Evolutionary conservation across 2,888 invertebrate species (phyloP).

Genomic region (Carcina quercana): DNA sequence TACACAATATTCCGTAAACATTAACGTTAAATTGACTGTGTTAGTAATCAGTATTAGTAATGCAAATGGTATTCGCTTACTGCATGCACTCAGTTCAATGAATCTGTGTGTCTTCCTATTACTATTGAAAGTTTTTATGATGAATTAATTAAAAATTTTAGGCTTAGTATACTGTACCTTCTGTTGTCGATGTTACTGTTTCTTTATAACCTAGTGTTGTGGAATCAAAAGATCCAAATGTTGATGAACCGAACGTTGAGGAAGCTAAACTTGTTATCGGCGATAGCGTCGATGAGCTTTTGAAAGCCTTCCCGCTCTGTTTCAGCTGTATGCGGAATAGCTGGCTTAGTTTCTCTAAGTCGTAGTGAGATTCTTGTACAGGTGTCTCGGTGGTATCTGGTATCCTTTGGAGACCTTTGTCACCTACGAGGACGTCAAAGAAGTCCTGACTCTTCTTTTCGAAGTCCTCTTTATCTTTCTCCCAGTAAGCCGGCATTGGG

Average conservation of each 20-base stretch:
- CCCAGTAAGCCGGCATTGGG: constrained; percentile 67
- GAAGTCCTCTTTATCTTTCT: constrained; percentile 48
- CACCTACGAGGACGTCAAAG: constrained; percentile 54
- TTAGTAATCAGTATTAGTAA: constrained; percentile 11
- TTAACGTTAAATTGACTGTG: too few relatives aligned
- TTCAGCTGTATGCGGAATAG: constrained; percentile 46
- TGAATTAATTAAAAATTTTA: not conserved
- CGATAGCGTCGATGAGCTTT: too few relatives aligned
- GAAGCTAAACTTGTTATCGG: too few relatives aligned
- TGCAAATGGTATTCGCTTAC: too few relatives aligned
- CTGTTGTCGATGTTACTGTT: not conserved
- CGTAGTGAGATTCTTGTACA: constrained; percentile 62
- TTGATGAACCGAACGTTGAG: too few relatives aligned
- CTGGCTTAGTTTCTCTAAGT: constrained; percentile 47
- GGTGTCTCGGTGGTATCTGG: constrained; percentile 54
- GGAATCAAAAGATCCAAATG: too few relatives aligned
- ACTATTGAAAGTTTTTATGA: not conserved
- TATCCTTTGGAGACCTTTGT: constrained; percentile 48
- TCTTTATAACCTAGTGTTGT: too few relatives aligned
- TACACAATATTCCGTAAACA: too few relatives aligned
- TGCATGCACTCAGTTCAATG: constrained; percentile 55
- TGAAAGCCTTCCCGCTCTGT: too few relatives aligned
- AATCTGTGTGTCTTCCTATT: constrained; percentile 67
- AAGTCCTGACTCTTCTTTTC: constrained; percentile 45
- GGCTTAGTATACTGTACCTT: constrained; percentile 2